phyloP scores from a whole-genome alignment of 92 coral and sea anemone genomes.

The Phenganax subtilis region DNA sequence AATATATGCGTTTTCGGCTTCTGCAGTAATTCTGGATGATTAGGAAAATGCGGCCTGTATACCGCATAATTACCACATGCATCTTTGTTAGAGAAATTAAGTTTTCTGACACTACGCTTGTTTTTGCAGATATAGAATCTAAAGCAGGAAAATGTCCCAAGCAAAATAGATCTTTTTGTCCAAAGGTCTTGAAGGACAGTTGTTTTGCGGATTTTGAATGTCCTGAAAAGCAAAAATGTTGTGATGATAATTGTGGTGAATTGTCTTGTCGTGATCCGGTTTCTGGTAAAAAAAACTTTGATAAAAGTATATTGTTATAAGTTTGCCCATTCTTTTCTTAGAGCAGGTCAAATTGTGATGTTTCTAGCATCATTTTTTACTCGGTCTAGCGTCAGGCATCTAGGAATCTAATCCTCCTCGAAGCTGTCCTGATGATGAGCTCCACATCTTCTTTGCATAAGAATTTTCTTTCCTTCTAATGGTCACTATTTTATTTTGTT shows the following conservation, averaged over 20 bases:
- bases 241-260: constrained; percentile 31
- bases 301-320: background rate
- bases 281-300: background rate
- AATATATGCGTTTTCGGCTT: too few species aligned
- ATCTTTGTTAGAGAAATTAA: too few species aligned
- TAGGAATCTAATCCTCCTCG: background rate
- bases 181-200: background rate
- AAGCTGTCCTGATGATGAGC: background rate
- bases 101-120: background rate
- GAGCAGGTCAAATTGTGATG: too few species aligned
- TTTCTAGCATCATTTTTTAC: too few species aligned
- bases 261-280: constrained; percentile 22
- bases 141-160: constrained; percentile 26
- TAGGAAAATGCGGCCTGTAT: too few species aligned
- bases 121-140: background rate
- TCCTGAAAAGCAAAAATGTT: constrained; percentile 28
- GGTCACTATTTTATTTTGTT: background rate
- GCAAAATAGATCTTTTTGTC: background rate
- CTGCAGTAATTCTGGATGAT: too few species aligned
- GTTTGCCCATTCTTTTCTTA: too few species aligned
- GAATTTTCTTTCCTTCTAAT: too few species aligned
- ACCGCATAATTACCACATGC: too few species aligned
- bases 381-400: too few species aligned
- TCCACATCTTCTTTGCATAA: too few species aligned
- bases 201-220: constrained; percentile 27